Base-by-base conservation (phyloP, 2,113 vertebrate species). In the Syngnathus typhle region DNA sequence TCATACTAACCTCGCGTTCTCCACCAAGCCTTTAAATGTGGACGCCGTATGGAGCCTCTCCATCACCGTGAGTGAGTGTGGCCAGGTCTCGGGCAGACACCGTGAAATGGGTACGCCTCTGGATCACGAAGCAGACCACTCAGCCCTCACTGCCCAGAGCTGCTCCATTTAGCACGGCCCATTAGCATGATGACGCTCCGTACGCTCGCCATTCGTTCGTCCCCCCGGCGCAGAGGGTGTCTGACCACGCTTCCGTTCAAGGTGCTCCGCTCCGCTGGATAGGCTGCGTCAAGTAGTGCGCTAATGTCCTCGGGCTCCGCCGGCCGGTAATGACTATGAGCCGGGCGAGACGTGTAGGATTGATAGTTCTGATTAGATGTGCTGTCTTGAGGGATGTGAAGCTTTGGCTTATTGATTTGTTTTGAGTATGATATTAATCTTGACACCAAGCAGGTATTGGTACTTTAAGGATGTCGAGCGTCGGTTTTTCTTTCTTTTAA, bases 131-230 rank as follows among this genome's bases (percentile, higher is more conserved):
- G 81, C 87, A 77, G 79, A 78, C 83, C 82, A 65, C 54, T 65
- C 77, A 52, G 73, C 81, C 83, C 69, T 44, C 38, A 60, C 77
- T 62, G 74, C 51, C 76, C 81, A 62, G 69, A 79, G 75, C 81
- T 68, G 75, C 82, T 77, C 86, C 88, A 92, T 91, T 91, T 87
- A 89, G 85, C 84, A 77, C 69, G 86, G 79, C 78, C 90, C 88
- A 92, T 92, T 92, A 91, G 84, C 70, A 60, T 65, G 74, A 85
- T 73, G 85, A 75, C 84, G 86, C 84, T 84, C 84, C 80, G 79
- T 81, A 73, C 75, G 77, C 74, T 71, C 64, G 76, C 75, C 82
- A 75, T 75, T 84, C 84, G 84, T 81, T 81, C 80, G 80, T 83
- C 79, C 80, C 27, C 72, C 64, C 69, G 55, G 79, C n/a, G 67